phyloP scores from a whole-genome alignment of 64 coral and sea anemone species.

The Montipora capricornis region DNA sequence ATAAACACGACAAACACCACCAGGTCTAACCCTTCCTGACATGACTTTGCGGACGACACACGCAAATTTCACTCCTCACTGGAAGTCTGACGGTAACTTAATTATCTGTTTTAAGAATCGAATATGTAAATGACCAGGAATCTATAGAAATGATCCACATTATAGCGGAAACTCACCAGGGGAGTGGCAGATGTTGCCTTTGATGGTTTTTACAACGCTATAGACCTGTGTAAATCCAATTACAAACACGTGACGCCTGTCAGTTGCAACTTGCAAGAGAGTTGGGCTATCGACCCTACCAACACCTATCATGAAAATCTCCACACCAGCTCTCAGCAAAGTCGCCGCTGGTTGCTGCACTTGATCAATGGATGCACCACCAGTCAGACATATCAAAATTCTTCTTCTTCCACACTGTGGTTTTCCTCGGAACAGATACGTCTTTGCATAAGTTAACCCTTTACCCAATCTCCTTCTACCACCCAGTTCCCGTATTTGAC shows the following conservation, averaged over 20 bases:
- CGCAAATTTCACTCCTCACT: no score
- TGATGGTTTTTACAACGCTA: conserved; percentile 12
- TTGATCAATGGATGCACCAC: background rate
- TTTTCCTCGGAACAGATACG: conserved; percentile 18
- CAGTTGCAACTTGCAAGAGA: conserved; percentile 33
- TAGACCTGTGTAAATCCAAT: background rate
- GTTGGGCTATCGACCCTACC: background rate
- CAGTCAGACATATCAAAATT: conserved; percentile 1
- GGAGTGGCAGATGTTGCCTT: conserved; percentile 43
- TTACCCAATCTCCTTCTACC: conserved; percentile 2
- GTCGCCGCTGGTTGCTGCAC: conserved; percentile 9
- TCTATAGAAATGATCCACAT: background rate
- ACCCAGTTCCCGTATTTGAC: background rate
- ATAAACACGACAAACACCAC: no score
- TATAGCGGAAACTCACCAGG: conserved; percentile 30
- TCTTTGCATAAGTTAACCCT: conserved; percentile 28
- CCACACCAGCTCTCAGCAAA: conserved; percentile 43
- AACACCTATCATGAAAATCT: conserved; percentile 24
- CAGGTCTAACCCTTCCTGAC: no score
- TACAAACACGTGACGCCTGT: conserved; percentile 26
- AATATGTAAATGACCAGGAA: background rate
- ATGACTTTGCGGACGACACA: no score
- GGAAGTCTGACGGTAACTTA: no score
- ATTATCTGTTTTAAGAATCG: no score
- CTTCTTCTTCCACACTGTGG: conserved; percentile 54